Evolutionary conservation across 1,140 invertebrate species (phyloP).

Genomic region (Zophobas atratus): DNA sequence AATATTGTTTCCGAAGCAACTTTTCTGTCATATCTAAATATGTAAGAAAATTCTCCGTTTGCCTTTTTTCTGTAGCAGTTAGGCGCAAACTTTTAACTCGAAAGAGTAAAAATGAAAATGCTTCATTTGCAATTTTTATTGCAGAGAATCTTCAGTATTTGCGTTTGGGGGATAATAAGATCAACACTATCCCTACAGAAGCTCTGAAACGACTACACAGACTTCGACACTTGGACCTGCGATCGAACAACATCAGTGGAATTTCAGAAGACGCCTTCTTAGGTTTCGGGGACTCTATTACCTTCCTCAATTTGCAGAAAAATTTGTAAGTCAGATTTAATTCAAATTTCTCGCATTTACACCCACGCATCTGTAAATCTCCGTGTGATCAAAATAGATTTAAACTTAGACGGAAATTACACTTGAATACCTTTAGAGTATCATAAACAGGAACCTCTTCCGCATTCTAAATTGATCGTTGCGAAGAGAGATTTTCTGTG

Average conservation of each 20-base stretch:
- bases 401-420: constrained; percentile 15
- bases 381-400: constrained; percentile 4
- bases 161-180: constrained; percentile 87
- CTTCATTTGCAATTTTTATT: constrained; percentile 59
- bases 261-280: constrained; percentile 89
- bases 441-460: not conserved
- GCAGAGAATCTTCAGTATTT: constrained; percentile 91
- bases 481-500: constrained; percentile 10
- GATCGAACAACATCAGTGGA: constrained; percentile 88
- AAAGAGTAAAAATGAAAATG: not conserved
- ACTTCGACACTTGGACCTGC: constrained; percentile 88
- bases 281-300: constrained; percentile 92
- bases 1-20: too few species aligned
- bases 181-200: constrained; percentile 86
- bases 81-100: too few species aligned
- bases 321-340: constrained; percentile 80
- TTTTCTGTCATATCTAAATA: too few species aligned
- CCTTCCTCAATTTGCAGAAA: constrained; percentile 92
- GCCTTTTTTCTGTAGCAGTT: too few species aligned
- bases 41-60: too few species aligned
- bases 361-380: not conserved
- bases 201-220: constrained; percentile 86
- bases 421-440: constrained; percentile 8
- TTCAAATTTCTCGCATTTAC: not conserved
- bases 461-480: constrained; percentile 8